Evolutionary conservation across 2,797 vertebrate species (phyloP).

Genomic region (Chloroceryle amazona): DNA sequence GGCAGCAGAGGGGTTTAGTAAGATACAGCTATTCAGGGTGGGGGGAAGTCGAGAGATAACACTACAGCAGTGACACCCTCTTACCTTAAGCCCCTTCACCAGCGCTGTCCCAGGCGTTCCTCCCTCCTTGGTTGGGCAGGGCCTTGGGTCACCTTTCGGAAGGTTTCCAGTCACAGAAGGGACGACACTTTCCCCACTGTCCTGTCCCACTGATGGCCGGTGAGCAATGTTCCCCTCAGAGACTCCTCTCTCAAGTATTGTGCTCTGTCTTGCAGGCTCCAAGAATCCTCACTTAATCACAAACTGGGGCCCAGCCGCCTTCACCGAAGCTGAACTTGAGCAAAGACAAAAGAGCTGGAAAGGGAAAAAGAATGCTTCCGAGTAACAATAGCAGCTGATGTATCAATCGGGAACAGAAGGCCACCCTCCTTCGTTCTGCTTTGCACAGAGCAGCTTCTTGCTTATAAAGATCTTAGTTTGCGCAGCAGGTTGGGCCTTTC

Average conservation of each 20-base stretch:
- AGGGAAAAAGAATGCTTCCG: constrained; percentile 84
- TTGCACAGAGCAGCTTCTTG: constrained; percentile 34
- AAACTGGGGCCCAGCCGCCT: constrained; percentile 94
- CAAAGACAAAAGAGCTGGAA: constrained; percentile 93
- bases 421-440: neutral
- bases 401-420: rapidly evolving
- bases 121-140: neutral
- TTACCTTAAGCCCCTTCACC: neutral
- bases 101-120: neutral
- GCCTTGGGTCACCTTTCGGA: neutral
- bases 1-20: neutral
- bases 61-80: neutral
- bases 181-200: neutral
- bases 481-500: neutral
- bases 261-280: constrained; percentile 83
- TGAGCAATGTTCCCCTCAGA: rapidly evolving
- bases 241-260: neutral
- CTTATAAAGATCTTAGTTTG: neutral
- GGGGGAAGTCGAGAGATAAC: neutral
- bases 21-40: too few species aligned
- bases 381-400: neutral
- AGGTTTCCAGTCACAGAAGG: neutral
- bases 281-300: constrained; percentile 90
- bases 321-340: constrained; percentile 90
- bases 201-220: rapidly evolving